phyloP scores from a whole-genome alignment of 2,888 invertebrate species.

The Flabesymbios commensalis region DNA sequence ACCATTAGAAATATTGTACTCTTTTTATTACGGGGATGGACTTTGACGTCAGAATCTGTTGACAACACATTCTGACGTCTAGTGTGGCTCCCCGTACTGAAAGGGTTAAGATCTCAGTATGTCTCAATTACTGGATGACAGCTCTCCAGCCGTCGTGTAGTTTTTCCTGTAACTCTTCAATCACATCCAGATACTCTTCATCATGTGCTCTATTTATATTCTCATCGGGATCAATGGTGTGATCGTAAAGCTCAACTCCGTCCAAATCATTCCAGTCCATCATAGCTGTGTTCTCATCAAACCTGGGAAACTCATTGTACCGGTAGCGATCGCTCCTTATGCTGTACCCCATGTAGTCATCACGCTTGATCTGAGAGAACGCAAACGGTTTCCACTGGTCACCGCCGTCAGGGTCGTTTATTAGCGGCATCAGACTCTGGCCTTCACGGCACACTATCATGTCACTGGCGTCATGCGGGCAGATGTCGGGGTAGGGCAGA shows the following conservation, averaged over 20 bases:
- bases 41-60: too few relatives aligned
- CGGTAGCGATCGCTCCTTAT: constrained; percentile 36
- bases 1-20: too few relatives aligned
- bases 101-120: too few relatives aligned
- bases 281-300: too few relatives aligned
- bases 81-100: too few relatives aligned
- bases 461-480: constrained; percentile 21
- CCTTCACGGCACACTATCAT: constrained; percentile 24
- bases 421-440: constrained; percentile 21
- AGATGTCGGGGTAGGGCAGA: constrained; percentile 9
- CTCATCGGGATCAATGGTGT: constrained; percentile 64
- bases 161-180: background rate
- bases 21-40: too few relatives aligned
- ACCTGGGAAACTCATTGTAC: constrained; percentile 33
- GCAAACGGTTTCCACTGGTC: constrained; percentile 18
- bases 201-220: constrained; percentile 69
- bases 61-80: too few relatives aligned
- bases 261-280: background rate
- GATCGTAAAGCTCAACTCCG: constrained; percentile 4
- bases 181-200: background rate
- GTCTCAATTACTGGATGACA: too few relatives aligned
- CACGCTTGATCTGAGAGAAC: constrained; percentile 37
- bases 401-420: constrained; percentile 2
- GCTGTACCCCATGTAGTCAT: constrained; percentile 38
- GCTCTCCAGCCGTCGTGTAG: too few relatives aligned